A percentile compares a stretch with the other conserved stretches of the same genome.
phyloP scores from a whole-genome alignment of 2,113 vertebrate species.

The Crocuta crocuta region DNA sequence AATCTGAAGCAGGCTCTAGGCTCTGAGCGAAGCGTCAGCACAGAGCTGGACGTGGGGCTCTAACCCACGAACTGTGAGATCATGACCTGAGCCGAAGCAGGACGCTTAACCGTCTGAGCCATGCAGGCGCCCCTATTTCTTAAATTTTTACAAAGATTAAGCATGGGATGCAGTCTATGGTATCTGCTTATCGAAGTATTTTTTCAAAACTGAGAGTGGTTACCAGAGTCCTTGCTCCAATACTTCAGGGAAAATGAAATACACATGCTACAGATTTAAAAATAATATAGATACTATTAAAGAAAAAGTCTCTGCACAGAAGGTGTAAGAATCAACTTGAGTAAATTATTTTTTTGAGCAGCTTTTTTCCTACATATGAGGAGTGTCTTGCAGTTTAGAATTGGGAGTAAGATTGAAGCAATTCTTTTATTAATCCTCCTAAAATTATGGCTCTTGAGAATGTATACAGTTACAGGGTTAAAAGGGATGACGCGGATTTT shows the following conservation, averaged over 20 bases:
- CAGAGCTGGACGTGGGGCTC: too few relatives aligned
- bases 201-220: background rate
- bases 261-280: background rate
- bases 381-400: background rate
- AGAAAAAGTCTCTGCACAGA: background rate
- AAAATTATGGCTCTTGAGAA: background rate
- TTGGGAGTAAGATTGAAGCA: background rate
- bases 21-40: too few relatives aligned
- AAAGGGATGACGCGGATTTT: background rate
- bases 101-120: too few relatives aligned
- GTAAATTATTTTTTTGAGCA: slow-evolving; percentile 25
- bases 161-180: background rate
- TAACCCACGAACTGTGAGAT: too few relatives aligned
- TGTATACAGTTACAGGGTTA: background rate
- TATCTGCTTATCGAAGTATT: background rate
- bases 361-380: background rate
- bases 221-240: background rate
- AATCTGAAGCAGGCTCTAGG: too few relatives aligned
- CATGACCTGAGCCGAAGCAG: too few relatives aligned
- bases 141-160: background rate
- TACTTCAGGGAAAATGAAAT: background rate
- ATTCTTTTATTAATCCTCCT: background rate
- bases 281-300: background rate
- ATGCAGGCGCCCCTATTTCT: background rate
- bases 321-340: background rate